A percentile compares a stretch with the other conserved stretches of the same genome.
Conservation (phyloP, 2,888 invertebrate species). For the Polyommatus iphigenia region DNA sequence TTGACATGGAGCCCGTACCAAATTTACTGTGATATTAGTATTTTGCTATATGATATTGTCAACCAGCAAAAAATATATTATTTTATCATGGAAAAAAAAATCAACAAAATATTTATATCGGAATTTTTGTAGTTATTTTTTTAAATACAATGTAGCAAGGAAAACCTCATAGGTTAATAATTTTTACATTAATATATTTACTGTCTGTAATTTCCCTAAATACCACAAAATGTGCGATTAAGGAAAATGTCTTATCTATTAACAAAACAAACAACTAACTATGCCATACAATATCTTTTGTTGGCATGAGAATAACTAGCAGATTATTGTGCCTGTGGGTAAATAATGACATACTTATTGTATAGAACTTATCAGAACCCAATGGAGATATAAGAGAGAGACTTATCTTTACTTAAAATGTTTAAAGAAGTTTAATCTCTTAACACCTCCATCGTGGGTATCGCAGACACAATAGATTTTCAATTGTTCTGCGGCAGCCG, state of each 20-base stretch:
- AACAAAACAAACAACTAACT: conserved; percentile 14
- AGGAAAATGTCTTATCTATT: neutral
- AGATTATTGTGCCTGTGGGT: neutral
- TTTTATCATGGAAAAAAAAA: neutral
- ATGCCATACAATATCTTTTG: neutral
- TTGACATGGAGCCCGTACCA: neutral
- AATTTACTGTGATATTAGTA: neutral
- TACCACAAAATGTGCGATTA: neutral
- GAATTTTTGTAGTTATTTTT: neutral
- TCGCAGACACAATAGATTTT: too few species aligned
- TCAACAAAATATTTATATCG: neutral
- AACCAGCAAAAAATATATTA: too few species aligned
- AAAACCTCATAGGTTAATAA: neutral
- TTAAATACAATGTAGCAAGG: neutral
- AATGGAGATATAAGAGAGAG: neutral
- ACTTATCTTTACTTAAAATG: neutral
- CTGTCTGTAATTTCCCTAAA: too few species aligned
- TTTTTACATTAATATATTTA: too few species aligned
- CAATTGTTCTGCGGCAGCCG: too few species aligned
- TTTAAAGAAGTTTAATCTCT: neutral
- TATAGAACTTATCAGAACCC: neutral
- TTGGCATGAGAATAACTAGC: neutral
- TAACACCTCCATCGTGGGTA: too few species aligned
- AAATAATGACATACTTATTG: neutral
- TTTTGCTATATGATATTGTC: too few species aligned